Evolutionary conservation across 2,888 invertebrate genomes (phyloP).

Genomic region (Nipponacmea schrenckii): DNA sequence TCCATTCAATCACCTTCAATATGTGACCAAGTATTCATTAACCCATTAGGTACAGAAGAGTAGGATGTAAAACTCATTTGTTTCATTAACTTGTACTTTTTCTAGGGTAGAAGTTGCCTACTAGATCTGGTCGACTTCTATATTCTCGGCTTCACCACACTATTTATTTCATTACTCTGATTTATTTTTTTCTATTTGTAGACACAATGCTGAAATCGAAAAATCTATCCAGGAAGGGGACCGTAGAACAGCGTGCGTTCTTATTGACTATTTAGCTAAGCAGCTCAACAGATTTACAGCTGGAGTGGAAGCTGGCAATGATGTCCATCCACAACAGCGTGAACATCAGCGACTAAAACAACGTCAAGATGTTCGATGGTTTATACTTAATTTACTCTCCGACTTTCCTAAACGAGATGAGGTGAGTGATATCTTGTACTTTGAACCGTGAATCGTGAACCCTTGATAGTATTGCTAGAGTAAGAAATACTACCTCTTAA

Average conservation of each 20-base stretch:
- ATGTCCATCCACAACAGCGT: background rate
- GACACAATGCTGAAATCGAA: slow-evolving; percentile 37
- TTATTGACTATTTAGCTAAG: slow-evolving; percentile 47
- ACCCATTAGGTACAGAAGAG: too few relatives aligned
- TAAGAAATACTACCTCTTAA: too few relatives aligned
- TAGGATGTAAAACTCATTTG: too few relatives aligned
- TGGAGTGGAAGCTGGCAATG: background rate
- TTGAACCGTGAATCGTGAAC: too few relatives aligned
- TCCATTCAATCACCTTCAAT: too few relatives aligned
- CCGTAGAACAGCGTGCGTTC: slow-evolving; percentile 47
- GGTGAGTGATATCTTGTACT: slow-evolving; percentile 36
- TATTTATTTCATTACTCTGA: too few relatives aligned
- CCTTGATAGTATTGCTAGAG: too few relatives aligned
- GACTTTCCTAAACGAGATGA: slow-evolving; percentile 52
- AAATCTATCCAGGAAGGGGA: slow-evolving; percentile 41
- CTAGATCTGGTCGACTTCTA: too few relatives aligned
- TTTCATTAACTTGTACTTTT: too few relatives aligned
- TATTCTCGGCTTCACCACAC: too few relatives aligned
- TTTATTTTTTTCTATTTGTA: slow-evolving; percentile 28
- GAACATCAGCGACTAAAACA: background rate
- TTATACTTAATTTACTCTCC: slow-evolving; percentile 40
- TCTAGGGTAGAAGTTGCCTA: too few relatives aligned
- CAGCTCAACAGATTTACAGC: slow-evolving; percentile 41
- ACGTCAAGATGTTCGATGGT: slow-evolving; percentile 26
- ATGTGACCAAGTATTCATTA: too few relatives aligned